phyloP scores from a whole-genome alignment of 2,888 invertebrate genomes.

The Apeira syringaria region DNA sequence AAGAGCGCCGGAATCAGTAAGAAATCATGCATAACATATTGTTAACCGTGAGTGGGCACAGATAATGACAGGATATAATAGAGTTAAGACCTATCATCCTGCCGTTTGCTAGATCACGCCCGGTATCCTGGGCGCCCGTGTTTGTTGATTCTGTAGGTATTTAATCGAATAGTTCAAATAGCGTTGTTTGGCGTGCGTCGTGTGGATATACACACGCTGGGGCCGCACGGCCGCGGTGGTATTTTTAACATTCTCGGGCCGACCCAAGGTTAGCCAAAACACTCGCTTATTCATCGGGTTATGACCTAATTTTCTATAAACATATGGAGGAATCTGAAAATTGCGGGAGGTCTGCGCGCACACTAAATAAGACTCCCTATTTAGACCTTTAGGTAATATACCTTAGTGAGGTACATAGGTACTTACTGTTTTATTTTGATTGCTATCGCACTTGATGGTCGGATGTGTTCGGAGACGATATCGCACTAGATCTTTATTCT shows the following conservation, averaged over 20 bases:
- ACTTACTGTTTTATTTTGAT: no score
- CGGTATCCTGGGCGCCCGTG: background rate
- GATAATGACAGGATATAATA: slow-evolving; percentile 31
- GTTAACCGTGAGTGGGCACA: slow-evolving; percentile 16
- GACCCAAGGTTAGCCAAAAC: slow-evolving; percentile 80
- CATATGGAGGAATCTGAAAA: slow-evolving; percentile 50
- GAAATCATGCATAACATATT: slow-evolving; percentile 1
- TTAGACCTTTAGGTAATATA: no score
- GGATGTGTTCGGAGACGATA: no score
- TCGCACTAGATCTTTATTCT: no score
- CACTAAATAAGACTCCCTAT: no score
- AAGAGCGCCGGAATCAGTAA: background rate
- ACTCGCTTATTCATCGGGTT: slow-evolving; percentile 77
- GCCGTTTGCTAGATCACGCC: slow-evolving; percentile 19
- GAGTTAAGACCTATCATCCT: slow-evolving; percentile 33
- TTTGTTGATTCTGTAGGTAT: slow-evolving; percentile 33
- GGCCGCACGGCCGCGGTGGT: slow-evolving; percentile 64
- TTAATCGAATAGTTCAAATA: slow-evolving; percentile 59
- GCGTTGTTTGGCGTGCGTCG: slow-evolving; percentile 34
- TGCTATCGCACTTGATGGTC: no score
- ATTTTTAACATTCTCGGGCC: slow-evolving; percentile 83
- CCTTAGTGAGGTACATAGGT: no score
- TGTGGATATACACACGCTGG: slow-evolving; percentile 33
- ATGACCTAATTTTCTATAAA: slow-evolving; percentile 78
- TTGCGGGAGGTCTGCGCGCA: background rate